Percentiles rank a stretch among this genome's conserved stretches.
Conservation (phyloP, 2,797 vertebrate genomes). For the Balearica regulorum region DNA sequence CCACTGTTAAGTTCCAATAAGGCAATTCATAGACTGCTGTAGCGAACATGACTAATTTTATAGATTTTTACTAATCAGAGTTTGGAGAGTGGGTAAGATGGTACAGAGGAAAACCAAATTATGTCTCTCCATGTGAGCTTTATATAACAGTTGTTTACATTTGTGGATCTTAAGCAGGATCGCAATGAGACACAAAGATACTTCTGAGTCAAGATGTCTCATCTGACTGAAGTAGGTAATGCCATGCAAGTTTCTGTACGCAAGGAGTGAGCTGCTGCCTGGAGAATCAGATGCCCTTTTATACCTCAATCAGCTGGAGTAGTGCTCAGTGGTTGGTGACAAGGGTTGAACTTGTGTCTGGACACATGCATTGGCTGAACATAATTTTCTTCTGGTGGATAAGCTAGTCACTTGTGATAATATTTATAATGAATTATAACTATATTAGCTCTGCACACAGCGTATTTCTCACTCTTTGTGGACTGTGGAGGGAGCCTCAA, state of each 20-base stretch:
- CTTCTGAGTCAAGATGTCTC: background rate
- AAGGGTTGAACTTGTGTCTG: background rate
- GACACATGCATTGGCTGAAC: background rate
- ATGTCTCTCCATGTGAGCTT: background rate
- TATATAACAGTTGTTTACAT: background rate
- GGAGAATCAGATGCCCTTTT: background rate
- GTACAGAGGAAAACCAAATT: background rate
- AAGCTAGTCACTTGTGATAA: background rate
- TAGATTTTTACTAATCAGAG: background rate
- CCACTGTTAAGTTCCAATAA: background rate
- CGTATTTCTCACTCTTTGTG: accelerated
- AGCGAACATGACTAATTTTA: background rate
- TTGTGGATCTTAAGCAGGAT: background rate
- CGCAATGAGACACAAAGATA: background rate
- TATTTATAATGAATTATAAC: background rate
- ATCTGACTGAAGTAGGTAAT: background rate
- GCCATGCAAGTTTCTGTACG: background rate
- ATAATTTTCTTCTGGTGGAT: background rate
- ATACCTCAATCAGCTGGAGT: background rate
- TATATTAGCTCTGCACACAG: background rate
- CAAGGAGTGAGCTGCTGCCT: background rate
- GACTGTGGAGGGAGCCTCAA: background rate
- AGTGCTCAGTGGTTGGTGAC: background rate
- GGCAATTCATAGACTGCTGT: background rate
- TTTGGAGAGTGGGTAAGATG: background rate